These are phyloP conservation scores for Phaethon lepturus DNA, from an alignment of 2,113 vertebrate species.

Conservation along the genomic window DNA sequence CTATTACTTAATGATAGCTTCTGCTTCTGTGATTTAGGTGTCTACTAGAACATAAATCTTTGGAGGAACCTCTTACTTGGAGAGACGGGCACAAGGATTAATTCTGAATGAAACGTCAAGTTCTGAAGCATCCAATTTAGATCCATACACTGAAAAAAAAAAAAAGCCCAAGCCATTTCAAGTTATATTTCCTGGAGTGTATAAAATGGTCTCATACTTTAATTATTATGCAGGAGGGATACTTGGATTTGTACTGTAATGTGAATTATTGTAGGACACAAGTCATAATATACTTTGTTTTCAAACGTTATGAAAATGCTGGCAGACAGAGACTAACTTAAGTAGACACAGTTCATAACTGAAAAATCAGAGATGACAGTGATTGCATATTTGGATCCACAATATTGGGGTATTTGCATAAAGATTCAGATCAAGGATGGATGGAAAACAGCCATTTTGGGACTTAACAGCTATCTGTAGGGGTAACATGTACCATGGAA, in stretches of 20 bases:
- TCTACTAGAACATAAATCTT: background rate
- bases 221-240: background rate
- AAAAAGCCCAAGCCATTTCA: background rate
- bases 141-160: background rate
- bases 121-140: background rate
- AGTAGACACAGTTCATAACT: background rate
- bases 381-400: background rate
- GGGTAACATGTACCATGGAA: background rate
- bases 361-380: background rate
- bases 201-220: background rate
- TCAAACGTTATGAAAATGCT: background rate
- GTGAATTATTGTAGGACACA: background rate
- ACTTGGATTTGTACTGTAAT: background rate
- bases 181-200: background rate
- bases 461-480: background rate
- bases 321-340: background rate
- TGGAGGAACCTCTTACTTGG: background rate
- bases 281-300: background rate
- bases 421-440: background rate
- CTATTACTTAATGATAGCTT: background rate
- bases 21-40: background rate
- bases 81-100: background rate
- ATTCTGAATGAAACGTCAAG: background rate
- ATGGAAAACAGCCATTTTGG: background rate
- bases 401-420: background rate